phyloP scores from a whole-genome alignment of 2,113 vertebrate genomes.

The Athene cunicularia region DNA sequence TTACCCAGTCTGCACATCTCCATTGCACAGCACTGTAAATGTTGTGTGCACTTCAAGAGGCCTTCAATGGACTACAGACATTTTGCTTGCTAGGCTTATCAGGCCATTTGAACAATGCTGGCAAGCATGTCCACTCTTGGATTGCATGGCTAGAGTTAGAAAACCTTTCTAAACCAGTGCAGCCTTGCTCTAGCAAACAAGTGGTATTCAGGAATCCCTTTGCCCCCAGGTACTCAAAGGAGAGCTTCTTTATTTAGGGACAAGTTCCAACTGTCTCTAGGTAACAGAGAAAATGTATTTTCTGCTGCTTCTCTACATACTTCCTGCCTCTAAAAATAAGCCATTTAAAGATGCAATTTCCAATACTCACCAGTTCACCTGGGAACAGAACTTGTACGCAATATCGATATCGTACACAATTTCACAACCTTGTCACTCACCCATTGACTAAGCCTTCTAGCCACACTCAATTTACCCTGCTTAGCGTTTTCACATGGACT shows the following conservation, averaged over 20 bases:
- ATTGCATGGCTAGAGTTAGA: background rate
- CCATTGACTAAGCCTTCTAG: background rate
- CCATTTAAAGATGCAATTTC: background rate
- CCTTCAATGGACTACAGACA: rapidly evolving
- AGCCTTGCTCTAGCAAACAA: background rate
- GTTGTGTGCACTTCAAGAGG: rapidly evolving
- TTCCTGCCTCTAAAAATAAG: slow-evolving; percentile 37
- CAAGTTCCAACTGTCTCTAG: slow-evolving; percentile 20
- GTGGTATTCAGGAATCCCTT: background rate
- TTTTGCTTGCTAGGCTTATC: background rate
- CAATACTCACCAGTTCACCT: background rate
- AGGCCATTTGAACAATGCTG: rapidly evolving
- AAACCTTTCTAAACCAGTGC: background rate
- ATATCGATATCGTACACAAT: background rate
- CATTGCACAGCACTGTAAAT: rapidly evolving
- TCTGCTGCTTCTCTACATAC: background rate
- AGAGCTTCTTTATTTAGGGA: slow-evolving; percentile 1
- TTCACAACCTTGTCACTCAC: background rate
- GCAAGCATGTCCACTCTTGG: background rate
- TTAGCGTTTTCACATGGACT: background rate
- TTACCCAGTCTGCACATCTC: background rate
- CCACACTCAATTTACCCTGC: background rate
- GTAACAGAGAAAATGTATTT: slow-evolving; percentile 25
- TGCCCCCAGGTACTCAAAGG: background rate
- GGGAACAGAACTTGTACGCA: background rate